Evolutionary conservation across 2,797 vertebrate genomes (phyloP).

Genomic region (Ciconia nigra): DNA sequence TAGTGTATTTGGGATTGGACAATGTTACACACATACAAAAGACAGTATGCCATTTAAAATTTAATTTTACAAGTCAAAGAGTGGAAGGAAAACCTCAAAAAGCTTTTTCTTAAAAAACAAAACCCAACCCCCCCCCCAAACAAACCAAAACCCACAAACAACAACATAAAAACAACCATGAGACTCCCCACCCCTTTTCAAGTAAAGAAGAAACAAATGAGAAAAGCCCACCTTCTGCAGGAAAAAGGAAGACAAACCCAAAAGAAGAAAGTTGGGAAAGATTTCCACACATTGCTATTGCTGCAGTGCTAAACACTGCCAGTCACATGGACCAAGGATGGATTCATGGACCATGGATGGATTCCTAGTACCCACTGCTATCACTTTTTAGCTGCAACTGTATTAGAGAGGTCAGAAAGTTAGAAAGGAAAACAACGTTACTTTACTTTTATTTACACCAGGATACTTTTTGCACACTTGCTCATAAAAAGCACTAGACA

Average conservation of each 20-base stretch:
- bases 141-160: neutral
- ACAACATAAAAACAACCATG: rapidly evolving
- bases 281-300: neutral
- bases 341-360: neutral
- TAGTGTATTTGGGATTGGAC: neutral
- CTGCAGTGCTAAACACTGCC: neutral
- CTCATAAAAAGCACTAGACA: neutral
- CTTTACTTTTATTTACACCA: neutral
- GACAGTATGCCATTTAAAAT: neutral
- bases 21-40: neutral
- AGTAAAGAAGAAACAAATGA: neutral
- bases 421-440: neutral
- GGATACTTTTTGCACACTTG: neutral
- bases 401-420: neutral
- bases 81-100: neutral
- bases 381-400: neutral
- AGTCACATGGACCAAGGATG: neutral
- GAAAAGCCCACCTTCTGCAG: neutral
- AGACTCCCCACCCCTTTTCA: neutral
- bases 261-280: neutral
- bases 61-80: neutral
- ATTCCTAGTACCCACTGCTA: neutral
- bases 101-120: neutral
- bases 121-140: neutral
- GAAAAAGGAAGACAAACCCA: neutral